Evolutionary conservation across 2,888 invertebrate species (phyloP).

Genomic region (Nemurella pictetii): DNA sequence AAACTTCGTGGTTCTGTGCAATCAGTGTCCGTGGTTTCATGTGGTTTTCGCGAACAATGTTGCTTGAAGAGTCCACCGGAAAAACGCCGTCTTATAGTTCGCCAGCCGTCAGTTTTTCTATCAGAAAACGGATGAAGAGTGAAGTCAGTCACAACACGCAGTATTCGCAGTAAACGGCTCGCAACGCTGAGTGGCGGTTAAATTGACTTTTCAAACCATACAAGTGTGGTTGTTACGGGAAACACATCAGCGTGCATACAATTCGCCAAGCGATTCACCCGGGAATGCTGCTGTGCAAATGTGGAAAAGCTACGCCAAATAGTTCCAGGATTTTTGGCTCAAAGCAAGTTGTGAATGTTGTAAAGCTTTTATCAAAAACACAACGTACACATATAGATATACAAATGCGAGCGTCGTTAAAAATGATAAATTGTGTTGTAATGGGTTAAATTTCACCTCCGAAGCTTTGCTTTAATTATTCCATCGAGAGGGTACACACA

Average conservation of each 20-base stretch:
- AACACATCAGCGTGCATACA: neutral
- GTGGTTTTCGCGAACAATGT: neutral
- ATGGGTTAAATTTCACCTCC: neutral
- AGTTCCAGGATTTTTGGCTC: neutral
- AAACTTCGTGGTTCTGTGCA: neutral
- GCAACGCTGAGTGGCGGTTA: neutral
- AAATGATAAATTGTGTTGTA: neutral
- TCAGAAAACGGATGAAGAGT: neutral
- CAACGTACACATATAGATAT: neutral
- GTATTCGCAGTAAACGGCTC: neutral
- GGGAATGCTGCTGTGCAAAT: neutral
- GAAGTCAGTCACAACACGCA: neutral
- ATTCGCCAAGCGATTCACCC: neutral
- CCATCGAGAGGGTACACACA: neutral
- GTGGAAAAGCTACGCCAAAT: neutral
- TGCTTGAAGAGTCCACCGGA: neutral
- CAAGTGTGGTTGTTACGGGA: neutral
- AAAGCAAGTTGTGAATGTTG: neutral
- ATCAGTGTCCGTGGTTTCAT: neutral
- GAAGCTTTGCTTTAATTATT: neutral
- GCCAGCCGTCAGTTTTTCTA: neutral
- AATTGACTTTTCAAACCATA: neutral
- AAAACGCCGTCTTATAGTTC: neutral
- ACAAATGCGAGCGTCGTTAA: neutral
- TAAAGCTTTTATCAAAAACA: neutral